Conservation (phyloP, 1,140 invertebrate species). For the Meloidogyne hapla region DNA sequence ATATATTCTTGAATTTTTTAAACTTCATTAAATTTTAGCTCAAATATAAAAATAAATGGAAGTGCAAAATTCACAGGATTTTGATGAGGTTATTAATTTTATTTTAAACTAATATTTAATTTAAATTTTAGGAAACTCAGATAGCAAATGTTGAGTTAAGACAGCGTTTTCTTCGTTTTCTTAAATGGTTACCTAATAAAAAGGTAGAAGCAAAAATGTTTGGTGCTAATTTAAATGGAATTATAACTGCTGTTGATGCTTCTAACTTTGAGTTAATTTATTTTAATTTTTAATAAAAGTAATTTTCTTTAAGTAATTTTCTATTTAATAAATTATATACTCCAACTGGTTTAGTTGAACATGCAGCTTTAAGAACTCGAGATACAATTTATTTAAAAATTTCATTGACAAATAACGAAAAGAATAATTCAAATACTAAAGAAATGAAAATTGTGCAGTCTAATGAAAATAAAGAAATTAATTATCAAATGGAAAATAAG, state of each 20-base stretch:
- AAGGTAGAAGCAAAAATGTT: conserved; percentile 14
- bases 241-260: conserved; percentile 7
- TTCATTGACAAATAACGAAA: background rate
- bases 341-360: conserved; percentile 14
- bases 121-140: background rate
- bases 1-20: too few relatives aligned
- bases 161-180: conserved; percentile 18
- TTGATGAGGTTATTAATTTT: background rate
- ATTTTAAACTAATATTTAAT: background rate
- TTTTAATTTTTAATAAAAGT: background rate
- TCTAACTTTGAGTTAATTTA: conserved; percentile 4
- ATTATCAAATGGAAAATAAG: background rate
- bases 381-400: conserved; percentile 23
- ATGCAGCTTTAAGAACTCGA: conserved; percentile 13
- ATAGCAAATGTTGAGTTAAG: conserved; percentile 5
- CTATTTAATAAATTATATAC: background rate
- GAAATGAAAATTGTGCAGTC: background rate
- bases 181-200: background rate
- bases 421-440: background rate
- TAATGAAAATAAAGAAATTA: background rate
- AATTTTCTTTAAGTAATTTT: background rate
- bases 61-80: background rate
- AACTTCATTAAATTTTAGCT: too few relatives aligned
- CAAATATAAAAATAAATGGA: background rate
- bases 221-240: conserved; percentile 8